Evolutionary conservation across 2,888 invertebrate genomes (phyloP).

Genomic region (Coleophora flavipennella): DNA sequence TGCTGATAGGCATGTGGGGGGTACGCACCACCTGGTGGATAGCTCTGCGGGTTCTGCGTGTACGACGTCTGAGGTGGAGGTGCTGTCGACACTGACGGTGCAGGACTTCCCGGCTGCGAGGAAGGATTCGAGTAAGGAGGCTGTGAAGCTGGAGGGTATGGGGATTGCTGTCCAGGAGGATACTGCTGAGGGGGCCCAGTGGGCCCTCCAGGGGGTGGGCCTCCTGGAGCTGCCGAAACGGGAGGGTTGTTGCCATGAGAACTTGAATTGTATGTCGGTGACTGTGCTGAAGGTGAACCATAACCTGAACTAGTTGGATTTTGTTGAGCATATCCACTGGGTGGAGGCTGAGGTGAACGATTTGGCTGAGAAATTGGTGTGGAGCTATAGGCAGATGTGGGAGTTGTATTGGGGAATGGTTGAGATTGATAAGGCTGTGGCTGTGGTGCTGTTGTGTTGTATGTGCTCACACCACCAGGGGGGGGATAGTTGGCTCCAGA

Average conservation of each 20-base stretch:
- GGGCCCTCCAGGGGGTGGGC: slow-evolving; percentile 61
- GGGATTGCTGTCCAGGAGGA: slow-evolving; percentile 75
- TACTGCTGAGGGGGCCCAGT: slow-evolving; percentile 72
- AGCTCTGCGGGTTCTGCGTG: slow-evolving; percentile 67
- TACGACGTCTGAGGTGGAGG: slow-evolving; percentile 73
- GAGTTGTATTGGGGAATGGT: slow-evolving; percentile 62
- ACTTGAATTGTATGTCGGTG: slow-evolving; percentile 76
- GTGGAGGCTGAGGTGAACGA: slow-evolving; percentile 72
- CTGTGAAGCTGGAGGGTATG: slow-evolving; percentile 75
- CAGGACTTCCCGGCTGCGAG: slow-evolving; percentile 67
- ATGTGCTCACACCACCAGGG: slow-evolving; percentile 61
- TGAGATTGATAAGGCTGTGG: slow-evolving; percentile 66
- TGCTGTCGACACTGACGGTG: slow-evolving; percentile 64
- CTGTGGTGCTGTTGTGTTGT: slow-evolving; percentile 60
- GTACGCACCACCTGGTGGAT: slow-evolving; percentile 57
- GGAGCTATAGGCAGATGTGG: slow-evolving; percentile 68
- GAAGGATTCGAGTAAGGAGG: slow-evolving; percentile 72
- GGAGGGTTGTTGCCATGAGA: slow-evolving; percentile 66
- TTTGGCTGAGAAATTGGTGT: slow-evolving; percentile 66
- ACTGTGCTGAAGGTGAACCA: slow-evolving; percentile 76
- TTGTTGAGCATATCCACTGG: slow-evolving; percentile 70
- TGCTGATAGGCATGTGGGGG: slow-evolving; percentile 70
- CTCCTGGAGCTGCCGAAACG: slow-evolving; percentile 62
- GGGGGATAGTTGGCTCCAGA: slow-evolving; percentile 58
- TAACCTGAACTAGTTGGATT: slow-evolving; percentile 72